Evolutionary conservation across 2,113 vertebrate genomes (phyloP).

Genomic region (Pogona vitticeps): DNA sequence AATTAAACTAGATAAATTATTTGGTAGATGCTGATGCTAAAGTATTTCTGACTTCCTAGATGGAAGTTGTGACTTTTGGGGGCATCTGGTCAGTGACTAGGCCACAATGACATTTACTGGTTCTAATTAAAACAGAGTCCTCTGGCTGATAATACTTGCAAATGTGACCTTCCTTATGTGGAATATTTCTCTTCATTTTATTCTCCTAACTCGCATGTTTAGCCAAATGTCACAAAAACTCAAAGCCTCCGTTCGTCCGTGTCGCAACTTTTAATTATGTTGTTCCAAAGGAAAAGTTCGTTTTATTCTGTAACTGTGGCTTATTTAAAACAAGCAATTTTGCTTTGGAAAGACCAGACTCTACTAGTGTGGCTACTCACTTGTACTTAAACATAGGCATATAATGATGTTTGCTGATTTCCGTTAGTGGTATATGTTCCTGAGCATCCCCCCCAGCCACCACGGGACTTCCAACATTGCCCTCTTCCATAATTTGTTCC

Average conservation of each 20-base stretch:
- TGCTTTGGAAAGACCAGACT: neutral
- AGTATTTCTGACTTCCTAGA: slow-evolving; percentile 34
- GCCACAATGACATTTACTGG: slow-evolving; percentile 81
- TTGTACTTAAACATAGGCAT: no score
- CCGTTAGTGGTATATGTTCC: no score
- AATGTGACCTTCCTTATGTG: slow-evolving; percentile 84
- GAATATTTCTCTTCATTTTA: neutral
- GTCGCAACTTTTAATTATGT: slow-evolving; percentile 70
- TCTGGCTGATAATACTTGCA: slow-evolving; percentile 81
- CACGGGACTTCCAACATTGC: no score
- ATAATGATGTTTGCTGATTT: no score
- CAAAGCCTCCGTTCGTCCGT: slow-evolving; percentile 49
- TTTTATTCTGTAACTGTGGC: slow-evolving; percentile 30
- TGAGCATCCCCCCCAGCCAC: no score
- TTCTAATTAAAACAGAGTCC: slow-evolving; percentile 78
- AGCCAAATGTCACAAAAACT: slow-evolving; percentile 79
- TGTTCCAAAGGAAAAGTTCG: slow-evolving; percentile 51
- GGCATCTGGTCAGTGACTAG: slow-evolving; percentile 72
- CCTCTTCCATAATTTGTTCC: no score
- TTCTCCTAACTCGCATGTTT: slow-evolving; percentile 72
- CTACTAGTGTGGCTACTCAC: neutral
- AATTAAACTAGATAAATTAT: neutral
- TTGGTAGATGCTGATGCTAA: neutral
- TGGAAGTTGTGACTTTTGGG: slow-evolving; percentile 47
- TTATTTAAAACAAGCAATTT: slow-evolving; percentile 18